phyloP scores from a whole-genome alignment of 2,888 invertebrate species.

The Erannis defoliaria region DNA sequence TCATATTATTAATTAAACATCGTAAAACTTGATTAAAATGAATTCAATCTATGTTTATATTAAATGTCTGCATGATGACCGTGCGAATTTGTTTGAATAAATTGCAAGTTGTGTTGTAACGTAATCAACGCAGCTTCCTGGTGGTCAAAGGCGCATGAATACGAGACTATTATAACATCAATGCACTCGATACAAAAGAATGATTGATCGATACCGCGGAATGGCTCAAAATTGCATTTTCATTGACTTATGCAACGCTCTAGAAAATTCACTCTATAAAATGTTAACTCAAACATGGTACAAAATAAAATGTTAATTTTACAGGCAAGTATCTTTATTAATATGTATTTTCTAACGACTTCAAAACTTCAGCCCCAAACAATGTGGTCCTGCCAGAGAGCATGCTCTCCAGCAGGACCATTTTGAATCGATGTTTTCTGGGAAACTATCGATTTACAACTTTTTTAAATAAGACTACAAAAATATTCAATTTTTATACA shows the following conservation, averaged over 20 bases:
- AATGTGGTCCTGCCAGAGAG: too few species aligned
- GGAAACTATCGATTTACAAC: too few species aligned
- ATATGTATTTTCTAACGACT: not conserved
- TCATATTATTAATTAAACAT: conserved; percentile 18
- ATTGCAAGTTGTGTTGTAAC: conserved; percentile 38
- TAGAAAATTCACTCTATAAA: too few species aligned
- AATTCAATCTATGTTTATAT: conserved; percentile 15
- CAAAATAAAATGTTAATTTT: too few species aligned
- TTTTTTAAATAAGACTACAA: too few species aligned
- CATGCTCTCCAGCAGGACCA: too few species aligned
- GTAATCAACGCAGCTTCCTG: conserved; percentile 45
- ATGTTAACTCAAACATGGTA: not conserved
- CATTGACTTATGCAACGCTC: conserved; percentile 20
- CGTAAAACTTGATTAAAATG: conserved; percentile 22
- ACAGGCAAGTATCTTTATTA: too few species aligned
- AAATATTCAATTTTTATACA: too few species aligned
- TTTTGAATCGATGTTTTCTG: too few species aligned
- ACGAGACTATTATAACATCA: conserved; percentile 50
- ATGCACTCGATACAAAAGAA: conserved; percentile 51
- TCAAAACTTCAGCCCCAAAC: too few species aligned
- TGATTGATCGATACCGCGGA: conserved; percentile 57
- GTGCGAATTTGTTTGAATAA: conserved; percentile 41
- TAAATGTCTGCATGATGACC: conserved; percentile 25
- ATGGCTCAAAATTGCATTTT: conserved; percentile 31
- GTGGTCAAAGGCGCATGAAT: conserved; percentile 47